A percentile compares a stretch with the other conserved stretches of the same genome.
Conservation (phyloP, 35 echinoderm and acorn worm species). For the Stichopus chloronotus region DNA sequence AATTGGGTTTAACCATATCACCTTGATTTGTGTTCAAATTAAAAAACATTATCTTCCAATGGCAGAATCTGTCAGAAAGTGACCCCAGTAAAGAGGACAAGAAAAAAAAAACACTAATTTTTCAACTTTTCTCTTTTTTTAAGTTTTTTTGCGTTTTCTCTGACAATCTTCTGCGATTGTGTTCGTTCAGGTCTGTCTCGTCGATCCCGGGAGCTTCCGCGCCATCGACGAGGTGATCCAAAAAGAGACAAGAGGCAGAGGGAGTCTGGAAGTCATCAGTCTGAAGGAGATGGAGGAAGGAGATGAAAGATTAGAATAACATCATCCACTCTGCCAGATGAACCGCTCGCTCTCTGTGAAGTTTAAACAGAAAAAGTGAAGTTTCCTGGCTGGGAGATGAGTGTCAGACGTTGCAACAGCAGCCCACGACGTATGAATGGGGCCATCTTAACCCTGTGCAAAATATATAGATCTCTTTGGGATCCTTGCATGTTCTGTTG, state of each 20-base stretch:
- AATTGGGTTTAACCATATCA: too few relatives aligned
- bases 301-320: constrained; percentile 93
- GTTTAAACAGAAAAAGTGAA: neutral
- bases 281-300: constrained; percentile 98
- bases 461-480: neutral
- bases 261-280: constrained; percentile 87
- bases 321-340: neutral
- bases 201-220: constrained; percentile 89
- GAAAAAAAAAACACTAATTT: too few relatives aligned
- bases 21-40: too few relatives aligned
- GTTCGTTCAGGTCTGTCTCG: constrained; percentile 81
- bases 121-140: too few relatives aligned
- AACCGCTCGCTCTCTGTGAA: neutral
- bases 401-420: neutral
- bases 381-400: neutral
- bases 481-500: too few relatives aligned
- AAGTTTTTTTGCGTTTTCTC: too few relatives aligned
- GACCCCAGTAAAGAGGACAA: too few relatives aligned
- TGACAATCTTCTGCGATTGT: too few relatives aligned
- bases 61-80: too few relatives aligned
- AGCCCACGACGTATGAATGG: neutral
- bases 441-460: neutral
- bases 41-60: too few relatives aligned
- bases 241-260: constrained; percentile 77
- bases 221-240: constrained; percentile 91